Evolutionary conservation across 1,140 invertebrate species (phyloP).

Genomic region (Charaxes varanes): DNA sequence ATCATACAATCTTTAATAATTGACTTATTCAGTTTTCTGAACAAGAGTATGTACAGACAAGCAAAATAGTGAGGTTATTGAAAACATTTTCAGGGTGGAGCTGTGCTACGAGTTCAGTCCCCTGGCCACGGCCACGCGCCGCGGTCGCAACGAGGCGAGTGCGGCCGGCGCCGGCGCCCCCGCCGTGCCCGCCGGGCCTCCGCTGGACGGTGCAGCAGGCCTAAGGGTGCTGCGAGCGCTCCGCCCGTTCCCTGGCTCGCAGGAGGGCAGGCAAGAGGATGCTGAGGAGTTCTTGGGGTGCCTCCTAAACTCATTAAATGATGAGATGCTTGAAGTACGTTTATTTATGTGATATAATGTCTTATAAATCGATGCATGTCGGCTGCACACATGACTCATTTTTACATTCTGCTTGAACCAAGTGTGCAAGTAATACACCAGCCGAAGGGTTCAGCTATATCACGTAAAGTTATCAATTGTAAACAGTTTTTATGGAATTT

Average conservation of each 20-base stretch:
- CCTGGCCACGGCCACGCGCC: constrained; percentile 51
- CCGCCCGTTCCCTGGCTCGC: constrained; percentile 76
- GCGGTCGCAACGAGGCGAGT: constrained; percentile 21
- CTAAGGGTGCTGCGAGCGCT: constrained; percentile 88
- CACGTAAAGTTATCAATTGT: too few species aligned
- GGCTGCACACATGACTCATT: too few species aligned
- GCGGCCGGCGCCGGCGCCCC: constrained; percentile 21
- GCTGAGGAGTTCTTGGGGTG: constrained; percentile 96
- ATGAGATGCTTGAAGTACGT: constrained; percentile 93
- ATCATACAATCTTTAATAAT: too few species aligned
- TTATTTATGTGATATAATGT: too few species aligned
- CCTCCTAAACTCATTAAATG: constrained; percentile 93
- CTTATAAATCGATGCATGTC: too few species aligned
- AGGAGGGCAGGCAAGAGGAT: constrained; percentile 93
- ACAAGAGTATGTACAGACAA: too few species aligned
- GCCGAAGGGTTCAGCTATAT: too few species aligned
- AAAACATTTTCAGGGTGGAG: constrained; percentile 61
- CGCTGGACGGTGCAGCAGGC: constrained; percentile 89
- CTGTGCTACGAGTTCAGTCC: constrained; percentile 82
- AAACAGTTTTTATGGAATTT: too few species aligned
- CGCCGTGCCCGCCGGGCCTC: constrained; percentile 70
- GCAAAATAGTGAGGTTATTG: too few species aligned
- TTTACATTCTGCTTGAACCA: too few species aligned
- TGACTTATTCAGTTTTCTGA: too few species aligned
- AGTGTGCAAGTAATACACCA: too few species aligned